Evolutionary conservation across 2,888 invertebrate genomes (phyloP), one percentile per base, ranked within the genome.

Genomic region (Sinotaia quadrata): DNA sequence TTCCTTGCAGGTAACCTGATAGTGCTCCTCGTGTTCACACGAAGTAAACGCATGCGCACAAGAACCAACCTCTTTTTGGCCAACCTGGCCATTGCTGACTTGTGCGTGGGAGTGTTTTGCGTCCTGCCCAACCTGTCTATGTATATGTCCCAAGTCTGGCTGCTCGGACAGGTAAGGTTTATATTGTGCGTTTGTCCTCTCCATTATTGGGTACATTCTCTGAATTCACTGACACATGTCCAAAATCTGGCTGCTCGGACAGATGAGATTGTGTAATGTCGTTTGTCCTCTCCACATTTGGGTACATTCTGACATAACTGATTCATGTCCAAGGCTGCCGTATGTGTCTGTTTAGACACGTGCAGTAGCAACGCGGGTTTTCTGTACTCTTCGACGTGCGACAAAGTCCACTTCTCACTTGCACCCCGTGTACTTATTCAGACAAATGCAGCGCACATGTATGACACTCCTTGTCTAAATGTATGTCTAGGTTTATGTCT

Each of bases 1-100:
- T n/a, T n/a, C 24, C 47, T 78, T 75, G 44, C 91, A 96, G 95
- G 95, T 3, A 96, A 96, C 87, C 89, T 94, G 52, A 91, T 96
- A 79, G 95, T 96, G 66, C 94, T 96, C 75, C 90, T 95, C 68
- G 95, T 96, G 71, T 94, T 96, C 69, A 92, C 93, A 5, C 87
- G 94, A 73, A 95, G 95, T 71, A 91, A 94, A 68, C 91, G 94
- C 58, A 91, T 96, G 83, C 91, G 95, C 68, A 95, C 95, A 41
- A 94, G 95, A 77, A 96, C 96, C 52, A 96, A 96, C 89, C 95
- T 96, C 88, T 96, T 96, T 88, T 89, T 96, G 85, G 95, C 95
- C 27, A 96, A 96, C 88, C 90, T 96, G 78, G 96, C 96, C 0
- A 92, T 94, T 65, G 96, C 96, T 4, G 96, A 96, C 89, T 92